A percentile compares a stretch with the other conserved stretches of the same genome.
These are phyloP conservation scores for Crioceris asparagi DNA, from an alignment of 2,888 invertebrate genomes.

Conservation along the genomic window DNA sequence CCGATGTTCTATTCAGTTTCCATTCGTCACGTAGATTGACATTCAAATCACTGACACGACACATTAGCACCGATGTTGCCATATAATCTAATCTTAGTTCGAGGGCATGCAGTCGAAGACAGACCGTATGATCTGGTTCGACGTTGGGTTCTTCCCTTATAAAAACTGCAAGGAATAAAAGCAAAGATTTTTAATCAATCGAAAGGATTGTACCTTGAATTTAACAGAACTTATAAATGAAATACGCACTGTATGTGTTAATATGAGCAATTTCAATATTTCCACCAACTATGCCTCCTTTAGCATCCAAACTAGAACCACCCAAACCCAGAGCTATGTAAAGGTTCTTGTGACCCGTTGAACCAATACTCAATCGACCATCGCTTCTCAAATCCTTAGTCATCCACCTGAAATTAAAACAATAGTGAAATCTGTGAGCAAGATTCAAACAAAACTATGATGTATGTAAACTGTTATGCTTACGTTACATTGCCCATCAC, in stretches of 20 bases:
- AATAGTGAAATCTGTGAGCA: not conserved
- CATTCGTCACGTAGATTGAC: constrained; percentile 81
- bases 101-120: constrained; percentile 70
- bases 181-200: no score
- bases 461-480: constrained; percentile 8
- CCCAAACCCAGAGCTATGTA: constrained; percentile 80
- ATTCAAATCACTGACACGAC: constrained; percentile 71
- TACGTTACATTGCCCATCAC: constrained; percentile 94
- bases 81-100: constrained; percentile 94
- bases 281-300: constrained; percentile 96
- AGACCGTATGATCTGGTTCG: constrained; percentile 70
- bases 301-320: constrained; percentile 86
- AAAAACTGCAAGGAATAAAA: constrained; percentile 54
- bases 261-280: constrained; percentile 84
- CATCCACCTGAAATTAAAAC: constrained; percentile 57
- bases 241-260: constrained; percentile 58
- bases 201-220: not conserved
- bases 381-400: constrained; percentile 87
- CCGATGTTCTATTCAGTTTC: constrained; percentile 50
- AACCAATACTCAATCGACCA: constrained; percentile 86
- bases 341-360: constrained; percentile 88
- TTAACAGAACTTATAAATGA: constrained; percentile 1
- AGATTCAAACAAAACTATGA: no score
- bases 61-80: constrained; percentile 93
- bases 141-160: constrained; percentile 83